Percentiles rank a stretch among this genome's conserved stretches.
phyloP scores from a whole-genome alignment of 1,140 invertebrate genomes.

The Heterodera carotae region DNA sequence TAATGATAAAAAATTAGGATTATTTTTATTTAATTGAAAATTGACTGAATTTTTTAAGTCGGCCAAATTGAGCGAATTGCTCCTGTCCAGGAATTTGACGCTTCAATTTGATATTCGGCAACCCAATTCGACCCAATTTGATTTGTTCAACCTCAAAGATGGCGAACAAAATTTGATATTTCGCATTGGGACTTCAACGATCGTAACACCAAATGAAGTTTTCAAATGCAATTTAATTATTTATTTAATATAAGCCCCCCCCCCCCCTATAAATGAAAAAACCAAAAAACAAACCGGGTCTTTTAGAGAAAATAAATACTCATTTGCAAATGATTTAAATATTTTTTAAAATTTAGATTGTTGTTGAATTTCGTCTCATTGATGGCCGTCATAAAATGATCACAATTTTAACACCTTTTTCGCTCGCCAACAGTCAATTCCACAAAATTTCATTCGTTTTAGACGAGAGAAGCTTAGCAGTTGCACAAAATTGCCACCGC shows the following conservation, averaged over 20 bases:
- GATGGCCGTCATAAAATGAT: slow-evolving; percentile 34
- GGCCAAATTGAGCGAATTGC: slow-evolving; percentile 26
- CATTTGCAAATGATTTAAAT: no score
- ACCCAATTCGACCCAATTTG: slow-evolving; percentile 24
- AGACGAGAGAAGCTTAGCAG: slow-evolving; percentile 2
- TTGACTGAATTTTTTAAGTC: slow-evolving; percentile 24
- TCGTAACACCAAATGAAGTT: slow-evolving; percentile 27
- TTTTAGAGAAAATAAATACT: no score
- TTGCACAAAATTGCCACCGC: slow-evolving; percentile 34
- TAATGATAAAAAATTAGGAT: no score
- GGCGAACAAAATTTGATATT: slow-evolving; percentile 3
- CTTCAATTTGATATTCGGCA: slow-evolving; percentile 38
- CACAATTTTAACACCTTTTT: slow-evolving; percentile 29
- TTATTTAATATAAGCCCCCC: no score
- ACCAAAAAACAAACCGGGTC: no score
- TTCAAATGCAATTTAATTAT: neutral
- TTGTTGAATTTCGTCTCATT: slow-evolving; percentile 33
- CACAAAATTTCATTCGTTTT: slow-evolving; percentile 35
- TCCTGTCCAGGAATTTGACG: slow-evolving; percentile 31
- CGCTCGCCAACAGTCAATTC: slow-evolving; percentile 29
- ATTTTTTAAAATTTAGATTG: slow-evolving; percentile 19
- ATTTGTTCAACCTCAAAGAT: slow-evolving; percentile 23
- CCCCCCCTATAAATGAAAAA: no score
- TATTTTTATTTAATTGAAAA: neutral
- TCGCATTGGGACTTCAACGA: slow-evolving; percentile 39